Base-by-base conservation (phyloP, 2,113 vertebrate genomes). In the Corapipo altera region DNA sequence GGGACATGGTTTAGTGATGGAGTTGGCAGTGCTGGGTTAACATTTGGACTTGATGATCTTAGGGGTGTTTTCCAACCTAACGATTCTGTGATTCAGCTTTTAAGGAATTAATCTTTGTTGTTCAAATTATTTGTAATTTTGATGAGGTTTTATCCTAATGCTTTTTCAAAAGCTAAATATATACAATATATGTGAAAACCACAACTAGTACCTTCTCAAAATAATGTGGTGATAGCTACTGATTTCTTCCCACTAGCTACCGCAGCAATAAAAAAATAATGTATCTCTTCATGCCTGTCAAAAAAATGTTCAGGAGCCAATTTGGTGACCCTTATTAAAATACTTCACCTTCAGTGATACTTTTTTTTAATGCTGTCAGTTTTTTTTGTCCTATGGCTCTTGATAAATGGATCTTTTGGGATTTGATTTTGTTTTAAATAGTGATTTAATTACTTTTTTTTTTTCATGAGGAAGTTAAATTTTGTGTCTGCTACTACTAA, bases 51-150 rank as follows among this genome's bases (percentile, higher is more conserved):
- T 13, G 21, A 33, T 71, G 43, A 24, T 28, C 22, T 64, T 49
- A 7, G 11, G 19, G 46, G 21, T 21, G 15, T n/a, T 57, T 43
- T 70, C 35, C 35, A 75, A 13, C 20, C 48, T 57, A n/a, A 57
- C 0, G 0, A 30, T 62, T 70, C 48, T 81, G 0, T 59, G 32
- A 43, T 44, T 78, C 35, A 7, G 1, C 5, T 79, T 88, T 79
- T 43, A 74, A 74, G 30, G 32, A 66, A 33, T 62, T 8, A 30
- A 30, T 86, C 6, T 55, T 75, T 59, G 8, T 44, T 48, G 51
- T 23, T 61, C 19, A 85, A 52, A 65, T 67, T 93, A 37, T 20
- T 66, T 51, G 24, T 87, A 54, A 62, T 80, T 83, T 52, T 58
- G 8, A 33, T 21, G 15, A n/a, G 37, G 19, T 41, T 58, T 78